Evolutionary conservation across 2,888 invertebrate species (phyloP), one percentile per base, ranked within the genome.

Genomic region (Apotomis capreana): DNA sequence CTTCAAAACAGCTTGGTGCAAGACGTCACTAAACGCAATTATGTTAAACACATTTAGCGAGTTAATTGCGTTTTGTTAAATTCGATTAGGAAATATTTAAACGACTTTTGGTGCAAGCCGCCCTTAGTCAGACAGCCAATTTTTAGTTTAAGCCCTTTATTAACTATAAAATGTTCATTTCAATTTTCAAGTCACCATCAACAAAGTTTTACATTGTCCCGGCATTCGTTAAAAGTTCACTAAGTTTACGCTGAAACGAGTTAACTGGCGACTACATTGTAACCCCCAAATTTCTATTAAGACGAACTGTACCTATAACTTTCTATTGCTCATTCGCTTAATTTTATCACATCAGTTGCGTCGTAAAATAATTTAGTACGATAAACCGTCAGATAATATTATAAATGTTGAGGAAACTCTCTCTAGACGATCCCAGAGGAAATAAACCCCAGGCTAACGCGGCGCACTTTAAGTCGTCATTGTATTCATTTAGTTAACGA

Each of bases 401-500:
- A 65, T 55, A 57, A 65, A 57, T 65, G 65, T 40, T 51, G 51
- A 61, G 55, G 67, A 71, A 71, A 68, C 65, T 65, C 61, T 49
- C 61, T 71, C 61, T 59, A 62, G 65, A 69, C 58, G 73, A 74
- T 74, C 76, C 73, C 73, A 10, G 62, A 74, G 76, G 73, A 74
- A 76, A 73, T 76, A 73, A 74, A 73, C 69, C 73, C 68, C 70
- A 63, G 62, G 67, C 69, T 57, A 74, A 74, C 70, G 65, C 58
- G 49, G 70, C 72, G 52, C 73, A 51, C 69, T 72, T 71, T 68
- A 71, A 65, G 68, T 55, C 68, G 64, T 74, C 68, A 68, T 67
- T 73, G 67, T 75, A 71, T 75, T 70, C 74, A 73, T 75, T 74
- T 68, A 70, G 60, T 73, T 70, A 69, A 75, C 68, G 69, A 60